These are phyloP conservation scores for Synergus japonicus DNA, from an alignment of 2,888 invertebrate species.

Conservation along the genomic window DNA sequence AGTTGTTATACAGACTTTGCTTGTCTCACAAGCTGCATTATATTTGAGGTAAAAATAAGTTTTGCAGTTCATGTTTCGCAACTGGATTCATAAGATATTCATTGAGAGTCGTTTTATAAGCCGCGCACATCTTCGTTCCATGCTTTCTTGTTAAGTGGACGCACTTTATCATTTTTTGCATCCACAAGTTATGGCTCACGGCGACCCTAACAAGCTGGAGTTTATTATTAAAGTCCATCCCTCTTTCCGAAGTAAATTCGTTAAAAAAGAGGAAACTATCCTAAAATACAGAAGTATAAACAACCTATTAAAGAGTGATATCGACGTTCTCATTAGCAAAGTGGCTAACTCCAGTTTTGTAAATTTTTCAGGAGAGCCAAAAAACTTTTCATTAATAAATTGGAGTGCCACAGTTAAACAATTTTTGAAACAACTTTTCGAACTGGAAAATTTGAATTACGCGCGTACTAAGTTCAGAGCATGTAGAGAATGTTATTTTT, in stretches of 20 bases:
- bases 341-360: no score
- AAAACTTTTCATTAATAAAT: no score
- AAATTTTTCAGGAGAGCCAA: no score
- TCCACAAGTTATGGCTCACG: neutral
- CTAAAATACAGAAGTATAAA: neutral
- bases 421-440: no score
- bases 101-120: conserved; percentile 18
- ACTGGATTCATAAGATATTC: conserved; percentile 28
- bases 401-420: no score
- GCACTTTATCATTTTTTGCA: neutral
- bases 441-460: no score
- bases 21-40: neutral
- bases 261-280: neutral
- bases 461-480: no score
- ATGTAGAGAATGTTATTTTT: no score
- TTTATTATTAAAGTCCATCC: neutral
- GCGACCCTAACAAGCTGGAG: neutral
- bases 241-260: neutral
- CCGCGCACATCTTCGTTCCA: neutral
- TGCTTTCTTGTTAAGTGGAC: conserved; percentile 1
- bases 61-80: conserved; percentile 12
- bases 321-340: no score
- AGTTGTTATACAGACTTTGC: conserved; percentile 15
- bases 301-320: no score
- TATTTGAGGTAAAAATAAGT: conserved; percentile 9